Base-by-base conservation (phyloP, 2,113 vertebrate genomes). In the Vidua macroura region DNA sequence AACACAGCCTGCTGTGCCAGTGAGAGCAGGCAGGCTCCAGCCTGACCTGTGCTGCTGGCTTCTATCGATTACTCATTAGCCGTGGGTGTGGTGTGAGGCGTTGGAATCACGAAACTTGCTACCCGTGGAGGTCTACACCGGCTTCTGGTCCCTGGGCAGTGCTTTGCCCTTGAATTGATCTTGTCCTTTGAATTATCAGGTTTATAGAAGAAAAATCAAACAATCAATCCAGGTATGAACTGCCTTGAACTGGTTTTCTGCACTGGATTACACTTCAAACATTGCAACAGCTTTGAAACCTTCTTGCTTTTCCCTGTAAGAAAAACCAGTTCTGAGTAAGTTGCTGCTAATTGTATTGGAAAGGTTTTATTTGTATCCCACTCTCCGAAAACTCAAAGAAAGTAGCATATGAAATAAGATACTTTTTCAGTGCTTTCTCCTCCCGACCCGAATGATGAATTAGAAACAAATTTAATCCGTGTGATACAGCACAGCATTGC, bases 41-140 rank as follows among this genome's bases (percentile, higher is more conserved):
- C 5, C 55, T 46, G 66, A 83, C 60, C 66, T 21, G 2, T 10
- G 53, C 37, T 35, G 25, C 52, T 37, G 44, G 39, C 73, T 81
- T 44, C 31, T 60, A 11, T 60, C 1, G 0, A 43, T 90, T 88
- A 82, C 56, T 90, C 44, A 86, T 90, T 96, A 93, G 80, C 80
- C 0, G 0, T 49, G 53, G 76, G 64, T 23, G 76, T 15, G 56
- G 93, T 81, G 66, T 15, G 24, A 82, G n/a, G 73, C 4, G 10
- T 55, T 55, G 56, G 44, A 86, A 51, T 56, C 56, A 56, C 3
- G 2, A 43, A 39, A 39, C 15, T 59, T 74, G 21, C 35, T 70
- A 9, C 25, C 4, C 1, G 5, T 17, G 3, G 11, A 75, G 56
- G 33, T 59, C 48, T 90, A 51, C 37, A 35, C 9, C 0, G 0